These are phyloP conservation scores for Caenorhabditis sp. DNA, from an alignment of 2,888 invertebrate species.

Conservation along the genomic window DNA sequence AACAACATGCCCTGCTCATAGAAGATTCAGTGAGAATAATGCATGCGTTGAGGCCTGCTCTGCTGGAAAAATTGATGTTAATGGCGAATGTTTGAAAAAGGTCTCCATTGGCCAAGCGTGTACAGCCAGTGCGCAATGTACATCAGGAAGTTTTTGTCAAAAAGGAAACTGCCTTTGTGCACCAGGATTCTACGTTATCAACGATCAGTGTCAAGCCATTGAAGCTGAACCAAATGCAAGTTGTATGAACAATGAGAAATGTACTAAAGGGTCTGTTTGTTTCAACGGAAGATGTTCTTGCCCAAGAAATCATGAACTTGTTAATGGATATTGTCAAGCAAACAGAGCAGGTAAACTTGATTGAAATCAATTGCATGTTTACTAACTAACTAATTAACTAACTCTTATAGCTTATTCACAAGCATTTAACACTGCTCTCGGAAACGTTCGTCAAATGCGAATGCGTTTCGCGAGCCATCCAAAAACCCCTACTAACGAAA, in stretches of 20 bases:
- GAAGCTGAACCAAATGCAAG: conserved; percentile 49
- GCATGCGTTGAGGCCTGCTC: conserved; percentile 67
- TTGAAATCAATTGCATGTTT: neutral
- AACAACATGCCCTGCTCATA: conserved; percentile 52
- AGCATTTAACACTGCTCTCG: conserved; percentile 37
- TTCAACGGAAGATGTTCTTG: conserved; percentile 60
- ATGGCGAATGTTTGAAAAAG: conserved; percentile 65
- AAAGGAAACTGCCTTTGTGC: conserved; percentile 51
- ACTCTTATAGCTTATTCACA: conserved; percentile 9
- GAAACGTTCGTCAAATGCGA: conserved; percentile 33
- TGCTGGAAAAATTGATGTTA: conserved; percentile 64
- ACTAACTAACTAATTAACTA: neutral
- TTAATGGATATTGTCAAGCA: conserved; percentile 67
- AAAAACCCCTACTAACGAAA: conserved; percentile 8
- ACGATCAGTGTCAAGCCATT: conserved; percentile 39
- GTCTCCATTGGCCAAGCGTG: conserved; percentile 64
- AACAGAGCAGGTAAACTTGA: conserved; percentile 61
- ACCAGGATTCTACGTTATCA: conserved; percentile 38
- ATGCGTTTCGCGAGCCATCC: conserved; percentile 35
- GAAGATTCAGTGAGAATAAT: conserved; percentile 56
- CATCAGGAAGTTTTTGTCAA: conserved; percentile 65
- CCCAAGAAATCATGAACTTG: conserved; percentile 30
- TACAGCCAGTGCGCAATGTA: conserved; percentile 68
- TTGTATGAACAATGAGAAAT: conserved; percentile 54
- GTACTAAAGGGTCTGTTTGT: conserved; percentile 67